Evolutionary conservation across 2,888 invertebrate genomes (phyloP).

Genomic region (Apamea sordens): DNA sequence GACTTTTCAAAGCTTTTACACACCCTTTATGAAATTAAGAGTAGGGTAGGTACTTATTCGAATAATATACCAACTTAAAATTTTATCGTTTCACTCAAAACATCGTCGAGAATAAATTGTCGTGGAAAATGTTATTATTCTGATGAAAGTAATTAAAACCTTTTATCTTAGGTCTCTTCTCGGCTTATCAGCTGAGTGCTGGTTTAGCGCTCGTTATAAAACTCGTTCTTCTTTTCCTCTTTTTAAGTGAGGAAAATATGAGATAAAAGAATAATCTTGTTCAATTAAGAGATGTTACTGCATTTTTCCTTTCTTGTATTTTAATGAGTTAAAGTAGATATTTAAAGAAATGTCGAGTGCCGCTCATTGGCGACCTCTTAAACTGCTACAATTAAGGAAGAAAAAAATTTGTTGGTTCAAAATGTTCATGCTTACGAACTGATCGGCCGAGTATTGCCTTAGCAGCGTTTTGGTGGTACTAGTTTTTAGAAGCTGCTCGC

Average conservation of each 20-base stretch:
- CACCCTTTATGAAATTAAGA: slow-evolving; percentile 24
- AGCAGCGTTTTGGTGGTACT: neutral
- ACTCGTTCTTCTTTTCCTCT: neutral
- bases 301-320: neutral
- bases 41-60: neutral
- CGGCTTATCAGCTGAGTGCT: slow-evolving; percentile 10
- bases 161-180: neutral
- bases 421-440: neutral
- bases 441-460: neutral
- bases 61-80: neutral
- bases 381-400: too few species aligned
- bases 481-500: neutral
- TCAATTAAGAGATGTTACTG: slow-evolving; percentile 10
- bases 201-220: slow-evolving; percentile 5
- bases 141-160: slow-evolving; percentile 17
- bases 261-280: slow-evolving; percentile 8
- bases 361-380: neutral
- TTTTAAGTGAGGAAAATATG: slow-evolving; percentile 3
- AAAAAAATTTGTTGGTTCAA: too few species aligned
- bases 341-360: neutral
- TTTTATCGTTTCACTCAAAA: neutral
- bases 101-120: slow-evolving; percentile 3
- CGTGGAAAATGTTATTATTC: slow-evolving; percentile 11
- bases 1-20: slow-evolving; percentile 69
- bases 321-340: neutral